Percentiles rank a stretch among this genome's conserved stretches.
phyloP scores from a whole-genome alignment of 2,888 invertebrate genomes.

The Acleris sparsana region DNA sequence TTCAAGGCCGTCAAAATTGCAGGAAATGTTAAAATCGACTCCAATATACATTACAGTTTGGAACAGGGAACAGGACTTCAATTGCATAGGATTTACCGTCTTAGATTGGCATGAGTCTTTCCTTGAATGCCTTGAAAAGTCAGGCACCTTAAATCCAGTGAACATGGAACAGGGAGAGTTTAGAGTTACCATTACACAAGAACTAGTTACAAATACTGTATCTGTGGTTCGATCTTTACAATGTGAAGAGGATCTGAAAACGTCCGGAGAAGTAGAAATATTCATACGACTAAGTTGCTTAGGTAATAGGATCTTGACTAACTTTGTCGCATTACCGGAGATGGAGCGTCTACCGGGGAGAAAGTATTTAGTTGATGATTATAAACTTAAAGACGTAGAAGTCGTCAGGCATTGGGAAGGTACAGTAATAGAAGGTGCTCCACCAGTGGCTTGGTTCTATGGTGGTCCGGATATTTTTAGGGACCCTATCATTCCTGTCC shows the following conservation, averaged over 20 bases:
- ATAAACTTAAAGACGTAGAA: slow-evolving; percentile 73
- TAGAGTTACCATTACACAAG: slow-evolving; percentile 62
- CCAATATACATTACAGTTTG: slow-evolving; percentile 74
- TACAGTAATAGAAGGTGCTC: slow-evolving; percentile 66
- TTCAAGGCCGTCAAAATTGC: slow-evolving; percentile 70
- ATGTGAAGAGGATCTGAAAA: slow-evolving; percentile 74
- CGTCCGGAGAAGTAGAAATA: slow-evolving; percentile 74
- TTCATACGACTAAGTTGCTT: slow-evolving; percentile 68
- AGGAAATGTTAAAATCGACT: slow-evolving; percentile 66
- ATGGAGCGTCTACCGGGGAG: slow-evolving; percentile 76
- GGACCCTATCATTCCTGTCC: slow-evolving; percentile 64
- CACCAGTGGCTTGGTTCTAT: slow-evolving; percentile 73
- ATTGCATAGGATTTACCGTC: slow-evolving; percentile 67
- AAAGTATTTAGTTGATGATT: slow-evolving; percentile 70
- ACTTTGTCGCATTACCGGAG: slow-evolving; percentile 72
- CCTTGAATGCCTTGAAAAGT: slow-evolving; percentile 62
- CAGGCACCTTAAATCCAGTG: slow-evolving; percentile 66
- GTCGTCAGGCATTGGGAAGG: slow-evolving; percentile 78
- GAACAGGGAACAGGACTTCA: slow-evolving; percentile 74
- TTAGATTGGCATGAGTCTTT: slow-evolving; percentile 74
- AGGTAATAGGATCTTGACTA: slow-evolving; percentile 69
- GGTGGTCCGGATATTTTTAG: slow-evolving; percentile 72
- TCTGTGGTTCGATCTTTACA: slow-evolving; percentile 63
- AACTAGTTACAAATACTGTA: slow-evolving; percentile 73
- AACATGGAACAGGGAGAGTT: slow-evolving; percentile 71